A percentile compares a stretch with the other conserved stretches of the same genome.
Evolutionary conservation across 2,888 invertebrate genomes (phyloP).

Genomic region (Lomographa bimaculata): DNA sequence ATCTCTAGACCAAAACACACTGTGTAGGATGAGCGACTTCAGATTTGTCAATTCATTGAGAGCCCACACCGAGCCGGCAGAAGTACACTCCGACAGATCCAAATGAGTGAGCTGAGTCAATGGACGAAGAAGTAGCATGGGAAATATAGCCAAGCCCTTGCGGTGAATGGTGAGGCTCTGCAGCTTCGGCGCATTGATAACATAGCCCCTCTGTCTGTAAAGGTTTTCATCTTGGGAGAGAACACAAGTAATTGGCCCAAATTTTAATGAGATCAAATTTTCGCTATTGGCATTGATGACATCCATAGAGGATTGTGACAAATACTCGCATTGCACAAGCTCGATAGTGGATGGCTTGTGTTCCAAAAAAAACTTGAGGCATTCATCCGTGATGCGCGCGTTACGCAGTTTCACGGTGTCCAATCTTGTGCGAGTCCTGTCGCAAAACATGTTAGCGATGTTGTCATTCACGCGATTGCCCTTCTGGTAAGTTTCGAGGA

Average conservation of each 20-base stretch:
- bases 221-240: slow-evolving; percentile 78
- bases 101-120: slow-evolving; percentile 86
- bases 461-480: slow-evolving; percentile 84
- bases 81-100: slow-evolving; percentile 87
- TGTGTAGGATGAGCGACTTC: slow-evolving; percentile 90
- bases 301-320: slow-evolving; percentile 86
- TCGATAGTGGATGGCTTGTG: slow-evolving; percentile 90
- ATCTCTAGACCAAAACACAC: slow-evolving; percentile 87
- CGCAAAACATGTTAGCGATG: slow-evolving; percentile 88
- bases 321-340: slow-evolving; percentile 87
- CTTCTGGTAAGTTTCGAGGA: slow-evolving; percentile 84
- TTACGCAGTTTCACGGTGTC: slow-evolving; percentile 88
- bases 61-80: slow-evolving; percentile 86
- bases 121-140: slow-evolving; percentile 83
- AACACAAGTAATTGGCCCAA: slow-evolving; percentile 87
- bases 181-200: slow-evolving; percentile 84
- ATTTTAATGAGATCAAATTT: slow-evolving; percentile 87
- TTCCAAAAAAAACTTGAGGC: slow-evolving; percentile 87
- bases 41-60: slow-evolving; percentile 87
- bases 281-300: slow-evolving; percentile 87
- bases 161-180: slow-evolving; percentile 83
- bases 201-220: slow-evolving; percentile 71
- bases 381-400: slow-evolving; percentile 88
- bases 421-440: slow-evolving; percentile 86
- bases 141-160: slow-evolving; percentile 70